Percentiles rank a stretch among this genome's conserved stretches.
phyloP scores from a whole-genome alignment of 2,797 vertebrate species.

The Neosalanx taihuensis region DNA sequence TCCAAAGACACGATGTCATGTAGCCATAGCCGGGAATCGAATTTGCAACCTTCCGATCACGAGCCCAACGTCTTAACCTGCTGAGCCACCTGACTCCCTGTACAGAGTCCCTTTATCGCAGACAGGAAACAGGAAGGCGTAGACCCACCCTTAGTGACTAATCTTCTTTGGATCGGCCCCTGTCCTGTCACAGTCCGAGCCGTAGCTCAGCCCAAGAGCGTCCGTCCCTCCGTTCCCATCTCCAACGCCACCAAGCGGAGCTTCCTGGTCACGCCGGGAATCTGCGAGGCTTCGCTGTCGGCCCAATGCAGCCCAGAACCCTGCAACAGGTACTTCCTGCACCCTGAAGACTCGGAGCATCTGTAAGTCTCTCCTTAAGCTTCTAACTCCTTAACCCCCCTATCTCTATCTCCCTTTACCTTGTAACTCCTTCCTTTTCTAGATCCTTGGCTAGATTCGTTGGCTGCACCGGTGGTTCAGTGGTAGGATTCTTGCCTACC shows the following conservation, averaged over 20 bases:
- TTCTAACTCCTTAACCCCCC: conserved; percentile 37
- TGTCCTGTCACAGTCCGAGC: conserved; percentile 75
- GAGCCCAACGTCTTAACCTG: too few relatives aligned
- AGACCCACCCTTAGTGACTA: background rate
- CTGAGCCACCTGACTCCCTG: too few relatives aligned
- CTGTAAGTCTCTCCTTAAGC: conserved; percentile 75
- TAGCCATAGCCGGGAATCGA: too few relatives aligned
- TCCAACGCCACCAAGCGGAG: conserved; percentile 97
- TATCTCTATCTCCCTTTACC: conserved; percentile 1
- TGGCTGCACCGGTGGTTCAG: too few relatives aligned
- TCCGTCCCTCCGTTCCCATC: conserved; percentile 87
- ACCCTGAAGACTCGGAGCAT: conserved; percentile 81
- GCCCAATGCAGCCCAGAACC: conserved; percentile 76
- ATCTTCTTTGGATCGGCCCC: background rate
- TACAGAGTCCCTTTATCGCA: background rate
- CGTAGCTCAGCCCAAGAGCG: conserved; percentile 82
- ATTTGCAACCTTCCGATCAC: too few relatives aligned
- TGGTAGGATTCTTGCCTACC: too few relatives aligned
- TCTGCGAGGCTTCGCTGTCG: conserved; percentile 63
- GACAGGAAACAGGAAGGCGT: background rate
- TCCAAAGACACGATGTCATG: too few relatives aligned
- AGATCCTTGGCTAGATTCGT: background rate
- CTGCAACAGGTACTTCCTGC: conserved; percentile 84
- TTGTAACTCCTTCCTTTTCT: background rate
- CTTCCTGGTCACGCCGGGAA: conserved; percentile 82